phyloP scores from a whole-genome alignment of 2,113 vertebrate genomes.

The Barbus barbus region DNA sequence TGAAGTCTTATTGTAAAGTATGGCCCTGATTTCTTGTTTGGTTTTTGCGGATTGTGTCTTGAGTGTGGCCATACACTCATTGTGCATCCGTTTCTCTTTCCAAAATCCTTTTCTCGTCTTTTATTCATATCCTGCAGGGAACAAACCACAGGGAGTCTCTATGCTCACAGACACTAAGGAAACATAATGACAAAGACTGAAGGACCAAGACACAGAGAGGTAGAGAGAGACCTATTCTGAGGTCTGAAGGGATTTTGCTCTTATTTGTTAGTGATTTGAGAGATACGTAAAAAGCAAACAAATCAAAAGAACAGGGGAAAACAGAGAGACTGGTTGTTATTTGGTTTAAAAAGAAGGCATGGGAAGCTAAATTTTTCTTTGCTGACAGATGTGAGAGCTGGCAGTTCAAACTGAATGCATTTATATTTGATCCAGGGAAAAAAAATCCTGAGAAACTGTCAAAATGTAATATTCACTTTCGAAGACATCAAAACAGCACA shows the following conservation, averaged over 20 bases:
- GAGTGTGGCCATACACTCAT: slow-evolving; percentile 1
- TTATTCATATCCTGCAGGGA: slow-evolving; percentile 55
- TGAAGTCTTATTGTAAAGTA: not conserved
- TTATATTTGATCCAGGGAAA: slow-evolving; percentile 24
- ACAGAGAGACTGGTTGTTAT: not conserved
- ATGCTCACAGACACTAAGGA: slow-evolving; percentile 19
- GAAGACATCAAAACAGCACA: not conserved
- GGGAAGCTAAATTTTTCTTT: not conserved
- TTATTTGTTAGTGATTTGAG: slow-evolving; percentile 23
- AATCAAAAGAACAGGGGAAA: slow-evolving; percentile 5
- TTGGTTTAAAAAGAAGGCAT: slow-evolving; percentile 4
- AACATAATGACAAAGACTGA: slow-evolving; percentile 7
- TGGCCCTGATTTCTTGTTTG: not conserved
- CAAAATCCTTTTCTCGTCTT: slow-evolving; percentile 40
- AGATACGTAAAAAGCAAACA: slow-evolving; percentile 2
- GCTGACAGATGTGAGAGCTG: not conserved
- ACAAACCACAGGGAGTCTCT: slow-evolving; percentile 45
- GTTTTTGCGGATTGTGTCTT: not conserved
- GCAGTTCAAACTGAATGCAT: slow-evolving; percentile 31
- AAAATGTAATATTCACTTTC: slow-evolving; percentile 19
- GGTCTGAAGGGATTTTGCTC: not conserved
- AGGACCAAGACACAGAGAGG: not conserved
- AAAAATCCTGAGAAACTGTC: slow-evolving; percentile 5
- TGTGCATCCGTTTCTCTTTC: slow-evolving; percentile 33
- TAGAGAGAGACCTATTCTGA: not conserved